Base-by-base conservation (phyloP, 53 echinoderm and acorn worm species). In the Mesocentrotus franciscanus region DNA sequence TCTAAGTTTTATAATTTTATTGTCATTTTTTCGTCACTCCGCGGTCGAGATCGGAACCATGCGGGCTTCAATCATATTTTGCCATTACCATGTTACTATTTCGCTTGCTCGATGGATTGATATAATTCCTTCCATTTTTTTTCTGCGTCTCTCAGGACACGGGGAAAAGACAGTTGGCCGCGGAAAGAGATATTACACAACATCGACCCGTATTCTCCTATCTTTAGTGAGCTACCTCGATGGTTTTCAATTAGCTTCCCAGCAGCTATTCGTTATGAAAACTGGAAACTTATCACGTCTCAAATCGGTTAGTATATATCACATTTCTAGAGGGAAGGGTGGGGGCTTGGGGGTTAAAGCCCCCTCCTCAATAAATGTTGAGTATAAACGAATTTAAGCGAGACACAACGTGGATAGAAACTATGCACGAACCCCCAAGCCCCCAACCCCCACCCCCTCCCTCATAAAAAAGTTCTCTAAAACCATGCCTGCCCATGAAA, bases 201-300 rank as follows among this genome's bases (percentile, higher is more conserved):
- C 64, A 92, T 85, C 26, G 87, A 85, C 20, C 62, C 95, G 13
- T 94, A 85, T 85, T 94, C 95, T 3, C 64, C 85, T 2, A 17
- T 55, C 8, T 85, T 57, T 55, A 55, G 72, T 20, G 87, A 85
- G 26, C 70, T 94, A 85, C 95, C 95, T 14, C 24, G 12, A 42
- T 35, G 87, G 61, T 94, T 94, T 68, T 61, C 71, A n/a, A 95
- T 95, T 90, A 70, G 68, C 72, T 94, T 97, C 68, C 94, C 96
- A 39, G 96, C 97, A 55, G 97, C 97, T 26, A 97, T 97, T 78
- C 92, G 97, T 56, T 75, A 92, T 70, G 97, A 96, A 9, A 96
- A 97, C 49, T 97, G 97, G 97, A 97, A 97, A 87, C 97, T 97
- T 36, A 33, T 97, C 81, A 97, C 97, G 10, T 96, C 96, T 55